Base-by-base conservation (phyloP, 2,888 invertebrate genomes). In the Chouioia cunea region DNA sequence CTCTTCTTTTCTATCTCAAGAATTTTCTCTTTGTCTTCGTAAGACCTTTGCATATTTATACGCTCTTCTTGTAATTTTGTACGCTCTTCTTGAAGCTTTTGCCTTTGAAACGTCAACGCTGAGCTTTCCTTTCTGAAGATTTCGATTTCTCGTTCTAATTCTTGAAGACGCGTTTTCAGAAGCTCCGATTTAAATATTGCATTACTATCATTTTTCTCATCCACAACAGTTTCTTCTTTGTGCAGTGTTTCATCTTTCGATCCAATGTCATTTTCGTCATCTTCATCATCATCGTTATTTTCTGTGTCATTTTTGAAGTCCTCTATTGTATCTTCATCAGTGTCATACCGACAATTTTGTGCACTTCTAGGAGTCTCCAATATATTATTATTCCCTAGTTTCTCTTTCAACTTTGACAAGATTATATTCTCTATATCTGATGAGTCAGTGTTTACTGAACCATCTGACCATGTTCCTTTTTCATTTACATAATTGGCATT, bases 81-180 rank as follows among this genome's bases (percentile, higher is more conserved):
- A 84, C 81, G 88, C 85, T 89, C 89, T 58, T 82, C 79, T 68
- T 86, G 85, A 48, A 87, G 79, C 67, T 86, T 83, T 68, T 83
- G 80, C 65, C 84, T 83, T 56, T 86, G 79, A 47, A 80, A 78
- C 27, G 85, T 82, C 53, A 90, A 78, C 64, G 88, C 85, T 1
- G 83, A 73, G 77, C 89, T 90, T 80, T 90, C 89, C 53, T 85
- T 83, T 58, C 88, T 86, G 76, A 90, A 90, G 23, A 85, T 86
- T 58, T 86, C 84, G 44, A 91, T 90, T 82, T 90, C 93, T 68
- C 88, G 86, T 85, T 93, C 92, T 48, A 93, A 83, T 80, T 92
- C 92, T 52, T 86, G 79, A 0, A 93, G 86, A 60, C 92, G 90
- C 18, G 86, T 87, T 82, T 90, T 89, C 73, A 91, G 79, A 56